These are phyloP conservation scores for Brachystomella parvula DNA, from an alignment of 1,140 invertebrate species.

Conservation along the genomic window DNA sequence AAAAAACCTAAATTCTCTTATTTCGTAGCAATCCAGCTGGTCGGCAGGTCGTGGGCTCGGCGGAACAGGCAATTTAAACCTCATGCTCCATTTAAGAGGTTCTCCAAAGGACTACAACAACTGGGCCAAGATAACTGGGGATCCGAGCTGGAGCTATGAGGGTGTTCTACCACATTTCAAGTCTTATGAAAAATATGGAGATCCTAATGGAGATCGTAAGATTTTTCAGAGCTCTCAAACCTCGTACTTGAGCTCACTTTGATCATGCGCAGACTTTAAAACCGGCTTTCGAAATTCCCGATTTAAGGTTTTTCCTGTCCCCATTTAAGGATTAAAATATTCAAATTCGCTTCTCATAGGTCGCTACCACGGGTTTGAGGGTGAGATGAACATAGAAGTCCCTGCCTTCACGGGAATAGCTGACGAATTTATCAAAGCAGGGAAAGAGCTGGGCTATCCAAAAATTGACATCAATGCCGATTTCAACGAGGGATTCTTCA, in stretches of 20 bases:
- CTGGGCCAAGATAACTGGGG: slow-evolving; percentile 51
- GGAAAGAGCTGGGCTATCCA: slow-evolving; percentile 59
- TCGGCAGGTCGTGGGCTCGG: slow-evolving; percentile 49
- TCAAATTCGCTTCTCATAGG: neutral
- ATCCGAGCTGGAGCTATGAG: slow-evolving; percentile 56
- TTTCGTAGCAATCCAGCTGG: slow-evolving; percentile 39
- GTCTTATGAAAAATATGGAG: slow-evolving; percentile 55
- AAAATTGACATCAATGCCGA: slow-evolving; percentile 53
- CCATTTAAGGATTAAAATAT: neutral
- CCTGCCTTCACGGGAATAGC: slow-evolving; percentile 16
- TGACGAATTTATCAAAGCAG: slow-evolving; percentile 46
- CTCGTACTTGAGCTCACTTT: neutral
- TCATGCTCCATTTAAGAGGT: neutral
- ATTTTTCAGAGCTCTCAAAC: neutral
- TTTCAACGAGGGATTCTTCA: slow-evolving; percentile 39
- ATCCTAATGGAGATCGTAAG: slow-evolving; percentile 39
- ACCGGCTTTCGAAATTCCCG: neutral
- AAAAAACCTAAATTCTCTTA: neutral
- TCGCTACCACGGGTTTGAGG: slow-evolving; percentile 11
- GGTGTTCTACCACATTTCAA: slow-evolving; percentile 72
- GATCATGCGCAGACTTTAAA: neutral
- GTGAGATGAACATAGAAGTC: slow-evolving; percentile 3
- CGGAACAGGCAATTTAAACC: slow-evolving; percentile 40
- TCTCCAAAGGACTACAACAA: slow-evolving; percentile 46
- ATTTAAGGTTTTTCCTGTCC: too few relatives aligned